Conservation (phyloP, 2,113 vertebrate species). For the Lanius collurio region DNA sequence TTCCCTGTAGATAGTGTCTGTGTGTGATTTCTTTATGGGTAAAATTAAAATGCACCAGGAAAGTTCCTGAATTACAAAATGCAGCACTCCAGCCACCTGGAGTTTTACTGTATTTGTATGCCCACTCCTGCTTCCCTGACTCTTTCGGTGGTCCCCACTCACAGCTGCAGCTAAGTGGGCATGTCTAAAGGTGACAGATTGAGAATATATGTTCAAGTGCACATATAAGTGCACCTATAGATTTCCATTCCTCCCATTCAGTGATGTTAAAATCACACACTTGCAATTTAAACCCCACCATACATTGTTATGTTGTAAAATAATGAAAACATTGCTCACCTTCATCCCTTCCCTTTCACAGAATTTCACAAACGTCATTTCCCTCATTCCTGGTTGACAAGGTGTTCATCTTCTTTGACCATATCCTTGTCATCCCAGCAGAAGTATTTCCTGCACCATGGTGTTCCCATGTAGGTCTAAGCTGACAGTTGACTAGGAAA, state of each 20-base stretch:
- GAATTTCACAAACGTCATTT: background rate
- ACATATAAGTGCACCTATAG: background rate
- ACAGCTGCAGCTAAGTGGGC: constrained; percentile 49
- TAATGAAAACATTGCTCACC: background rate
- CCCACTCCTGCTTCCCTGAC: constrained; percentile 35
- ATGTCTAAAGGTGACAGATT: background rate
- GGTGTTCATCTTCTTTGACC: constrained; percentile 15
- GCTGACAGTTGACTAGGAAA: constrained; percentile 38
- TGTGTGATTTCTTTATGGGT: background rate
- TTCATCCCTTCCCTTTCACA: background rate
- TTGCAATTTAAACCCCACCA: background rate
- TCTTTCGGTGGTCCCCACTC: constrained; percentile 49
- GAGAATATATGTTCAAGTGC: background rate
- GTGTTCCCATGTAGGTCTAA: background rate
- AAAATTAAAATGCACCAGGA: constrained; percentile 28
- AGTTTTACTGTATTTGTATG: constrained; percentile 49
- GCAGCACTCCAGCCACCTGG: constrained; percentile 37
- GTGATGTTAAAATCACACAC: background rate
- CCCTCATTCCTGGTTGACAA: background rate
- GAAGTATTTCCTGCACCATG: background rate
- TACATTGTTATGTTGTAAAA: background rate
- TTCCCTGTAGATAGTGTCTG: background rate
- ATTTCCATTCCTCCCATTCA: background rate
- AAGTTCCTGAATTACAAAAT: constrained; percentile 46
- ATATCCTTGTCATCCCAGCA: background rate